These are phyloP conservation scores for Melanotaenia duboulayi DNA, from an alignment of 2,113 vertebrate species.

Conservation along the genomic window DNA sequence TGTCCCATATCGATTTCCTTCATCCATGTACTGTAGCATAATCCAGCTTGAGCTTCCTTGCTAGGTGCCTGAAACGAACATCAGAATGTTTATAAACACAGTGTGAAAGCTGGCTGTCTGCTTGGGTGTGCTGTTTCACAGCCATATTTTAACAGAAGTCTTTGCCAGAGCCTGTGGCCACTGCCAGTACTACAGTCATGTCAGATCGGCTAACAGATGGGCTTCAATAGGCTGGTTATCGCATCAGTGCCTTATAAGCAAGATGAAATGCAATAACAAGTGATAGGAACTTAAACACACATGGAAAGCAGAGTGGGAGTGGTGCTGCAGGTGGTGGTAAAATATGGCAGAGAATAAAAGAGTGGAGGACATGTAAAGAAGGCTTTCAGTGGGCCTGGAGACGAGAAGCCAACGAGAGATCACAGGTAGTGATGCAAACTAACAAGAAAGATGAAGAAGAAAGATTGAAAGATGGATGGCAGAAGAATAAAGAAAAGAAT, in stretches of 20 bases:
- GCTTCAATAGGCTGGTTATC: constrained; percentile 55
- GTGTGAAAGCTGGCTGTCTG: constrained; percentile 56
- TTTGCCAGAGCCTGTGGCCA: constrained; percentile 55
- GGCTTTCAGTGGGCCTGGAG: constrained; percentile 18
- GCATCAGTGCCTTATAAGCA: constrained; percentile 15
- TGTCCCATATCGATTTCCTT: constrained; percentile 26
- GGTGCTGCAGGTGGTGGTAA: constrained; percentile 10
- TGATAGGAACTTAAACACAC: constrained; percentile 43
- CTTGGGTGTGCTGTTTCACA: constrained; percentile 50
- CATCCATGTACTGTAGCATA: constrained; percentile 39
- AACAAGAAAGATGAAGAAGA: constrained; percentile 10
- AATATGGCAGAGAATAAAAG: constrained; percentile 19
- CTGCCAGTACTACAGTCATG: constrained; percentile 57
- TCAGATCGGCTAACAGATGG: constrained; percentile 74
- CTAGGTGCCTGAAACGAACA: constrained; percentile 63
- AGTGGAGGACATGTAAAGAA: background rate
- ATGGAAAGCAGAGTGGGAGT: constrained; percentile 25
- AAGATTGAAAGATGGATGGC: constrained; percentile 13
- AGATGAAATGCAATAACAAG: constrained; percentile 47
- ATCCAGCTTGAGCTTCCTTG: constrained; percentile 30
- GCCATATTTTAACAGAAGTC: constrained; percentile 48
- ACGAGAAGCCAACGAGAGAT: background rate
- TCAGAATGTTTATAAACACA: constrained; percentile 54
- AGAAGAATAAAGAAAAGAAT: constrained; percentile 23
- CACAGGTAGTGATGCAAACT: background rate